phyloP scores from a whole-genome alignment of 2,113 vertebrate genomes.

The Myrmecobius fasciatus region DNA sequence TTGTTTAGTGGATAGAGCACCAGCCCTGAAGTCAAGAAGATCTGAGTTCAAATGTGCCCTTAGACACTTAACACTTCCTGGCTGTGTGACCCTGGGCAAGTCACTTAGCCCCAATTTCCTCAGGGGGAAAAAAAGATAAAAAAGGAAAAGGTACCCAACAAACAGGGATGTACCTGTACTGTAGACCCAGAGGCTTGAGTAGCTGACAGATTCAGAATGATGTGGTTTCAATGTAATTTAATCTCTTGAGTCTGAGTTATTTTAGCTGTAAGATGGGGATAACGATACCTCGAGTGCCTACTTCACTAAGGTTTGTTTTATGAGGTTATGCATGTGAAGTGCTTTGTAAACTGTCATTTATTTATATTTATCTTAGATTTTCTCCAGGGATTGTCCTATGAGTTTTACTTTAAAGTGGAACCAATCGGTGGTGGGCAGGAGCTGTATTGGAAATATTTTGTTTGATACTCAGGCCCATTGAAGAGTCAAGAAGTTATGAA shows the following conservation, averaged over 20 bases:
- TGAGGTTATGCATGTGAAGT: background rate
- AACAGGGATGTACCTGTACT: background rate
- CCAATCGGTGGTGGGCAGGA: background rate
- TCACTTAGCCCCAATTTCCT: no score
- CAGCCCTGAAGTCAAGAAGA: no score
- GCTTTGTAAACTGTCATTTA: background rate
- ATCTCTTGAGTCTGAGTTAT: background rate
- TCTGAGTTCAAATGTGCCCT: no score
- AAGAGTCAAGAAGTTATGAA: background rate
- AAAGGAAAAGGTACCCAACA: background rate
- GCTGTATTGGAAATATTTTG: background rate
- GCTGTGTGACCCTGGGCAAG: no score
- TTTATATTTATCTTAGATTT: background rate
- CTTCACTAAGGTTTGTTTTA: background rate
- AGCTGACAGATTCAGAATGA: background rate
- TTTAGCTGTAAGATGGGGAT: background rate
- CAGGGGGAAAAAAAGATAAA: no score
- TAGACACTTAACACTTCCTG: no score
- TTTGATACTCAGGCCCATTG: background rate
- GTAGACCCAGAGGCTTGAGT: background rate
- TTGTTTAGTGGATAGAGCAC: no score
- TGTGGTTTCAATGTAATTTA: background rate
- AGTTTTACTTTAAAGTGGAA: background rate
- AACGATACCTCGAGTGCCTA: background rate
- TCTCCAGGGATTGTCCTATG: background rate